Evolutionary conservation across 2,888 invertebrate genomes (phyloP).

Genomic region (Stramonita haemastoma): DNA sequence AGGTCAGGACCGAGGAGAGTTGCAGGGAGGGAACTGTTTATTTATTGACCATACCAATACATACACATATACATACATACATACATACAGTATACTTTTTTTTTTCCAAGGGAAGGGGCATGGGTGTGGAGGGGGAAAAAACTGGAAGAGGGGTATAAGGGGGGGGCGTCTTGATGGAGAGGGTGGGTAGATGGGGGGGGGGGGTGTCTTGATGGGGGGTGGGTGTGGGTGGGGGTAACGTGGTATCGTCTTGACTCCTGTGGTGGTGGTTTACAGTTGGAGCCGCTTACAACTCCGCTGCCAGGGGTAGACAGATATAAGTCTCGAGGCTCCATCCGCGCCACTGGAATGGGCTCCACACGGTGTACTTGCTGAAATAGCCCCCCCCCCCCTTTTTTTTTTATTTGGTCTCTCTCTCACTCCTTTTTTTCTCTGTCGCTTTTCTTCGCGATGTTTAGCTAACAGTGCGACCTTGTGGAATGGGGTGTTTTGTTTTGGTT

Average conservation of each 20-base stretch:
- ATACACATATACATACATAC: background rate
- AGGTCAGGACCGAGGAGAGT: too few species aligned
- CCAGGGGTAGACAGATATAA: conserved; percentile 39
- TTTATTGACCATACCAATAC: background rate
- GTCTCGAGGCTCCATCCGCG: conserved; percentile 36
- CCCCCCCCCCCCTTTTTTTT: background rate
- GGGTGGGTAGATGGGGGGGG: background rate
- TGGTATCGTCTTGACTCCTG: conserved; percentile 39
- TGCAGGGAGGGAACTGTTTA: too few species aligned
- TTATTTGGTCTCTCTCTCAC: background rate
- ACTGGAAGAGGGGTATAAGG: too few species aligned
- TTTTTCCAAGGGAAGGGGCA: background rate
- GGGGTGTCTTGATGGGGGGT: background rate
- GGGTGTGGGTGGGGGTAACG: background rate
- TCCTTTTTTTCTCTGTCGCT: background rate
- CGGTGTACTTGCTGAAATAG: background rate
- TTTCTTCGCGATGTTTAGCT: background rate
- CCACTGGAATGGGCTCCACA: conserved; percentile 31
- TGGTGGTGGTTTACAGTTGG: conserved; percentile 27
- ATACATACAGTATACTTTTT: background rate
- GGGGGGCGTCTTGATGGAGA: background rate
- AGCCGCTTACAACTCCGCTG: conserved; percentile 42
- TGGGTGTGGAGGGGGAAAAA: too few species aligned
- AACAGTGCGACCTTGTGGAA: too few species aligned
- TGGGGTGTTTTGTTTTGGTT: background rate